These are phyloP conservation scores for Threskiornis aethiopicus DNA, from an alignment of 2,797 vertebrate species.

Conservation along the genomic window DNA sequence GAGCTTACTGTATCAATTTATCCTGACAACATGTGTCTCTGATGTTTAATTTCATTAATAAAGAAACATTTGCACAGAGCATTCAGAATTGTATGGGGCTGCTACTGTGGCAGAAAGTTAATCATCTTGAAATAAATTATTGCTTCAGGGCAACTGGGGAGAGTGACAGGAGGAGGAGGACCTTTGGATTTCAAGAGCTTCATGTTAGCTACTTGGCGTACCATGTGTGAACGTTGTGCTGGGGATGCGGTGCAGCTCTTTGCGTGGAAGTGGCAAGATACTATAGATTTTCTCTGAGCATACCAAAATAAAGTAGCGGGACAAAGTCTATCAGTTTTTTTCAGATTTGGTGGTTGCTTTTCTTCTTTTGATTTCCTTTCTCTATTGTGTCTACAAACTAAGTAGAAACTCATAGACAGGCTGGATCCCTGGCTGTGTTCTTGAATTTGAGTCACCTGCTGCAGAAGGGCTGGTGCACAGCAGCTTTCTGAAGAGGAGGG, in stretches of 20 bases:
- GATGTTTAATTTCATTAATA: slow-evolving; percentile 10
- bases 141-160: neutral
- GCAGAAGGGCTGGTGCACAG: neutral
- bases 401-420: fast-evolving
- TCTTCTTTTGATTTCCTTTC: neutral
- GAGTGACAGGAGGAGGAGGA: neutral
- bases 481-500: neutral
- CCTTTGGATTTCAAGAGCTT: neutral
- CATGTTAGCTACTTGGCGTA: fast-evolving
- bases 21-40: neutral
- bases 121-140: neutral
- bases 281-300: fast-evolving
- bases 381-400: fast-evolving
- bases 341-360: no score
- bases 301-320: fast-evolving
- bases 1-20: neutral
- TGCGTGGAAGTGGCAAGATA: fast-evolving
- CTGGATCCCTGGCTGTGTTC: no score
- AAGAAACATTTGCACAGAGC: neutral
- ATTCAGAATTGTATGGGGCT: neutral
- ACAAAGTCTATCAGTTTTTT: fast-evolving
- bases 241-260: neutral
- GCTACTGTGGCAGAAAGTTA: neutral
- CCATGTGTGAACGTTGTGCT: fast-evolving
- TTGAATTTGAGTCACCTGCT: neutral